Base-by-base conservation (phyloP, 1,140 invertebrate species). In the Neodiprion lecontei region DNA sequence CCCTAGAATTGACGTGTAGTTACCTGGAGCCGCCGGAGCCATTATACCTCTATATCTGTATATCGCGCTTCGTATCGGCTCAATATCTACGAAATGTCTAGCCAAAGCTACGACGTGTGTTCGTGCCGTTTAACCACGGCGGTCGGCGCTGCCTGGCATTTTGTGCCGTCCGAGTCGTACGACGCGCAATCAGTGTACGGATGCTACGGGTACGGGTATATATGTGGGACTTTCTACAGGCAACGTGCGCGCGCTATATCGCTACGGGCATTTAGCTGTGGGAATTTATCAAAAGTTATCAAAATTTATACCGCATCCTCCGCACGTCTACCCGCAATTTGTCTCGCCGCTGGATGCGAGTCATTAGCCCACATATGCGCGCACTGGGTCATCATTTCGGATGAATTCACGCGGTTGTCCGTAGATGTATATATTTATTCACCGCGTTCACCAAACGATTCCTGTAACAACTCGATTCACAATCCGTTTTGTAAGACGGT, bases 41-140 rank as follows among this genome's bases (percentile, higher is more conserved):
- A 82, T 85, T 86, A 85, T 84, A 81, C 75, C 76, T 76, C 67
- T 61, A n/a, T 82, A 82, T 84, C 78, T 76, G 70, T 74, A 78
- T 83, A 85, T 85, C 81, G 53, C 53, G 53, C n/a, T 61, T n/a
- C 78, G 78, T 83, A 84, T 83, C 82, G 79, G 76, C 70, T 78
- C 74, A 76, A 83, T 84, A 83, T 82, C 78, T 79, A 78, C 69
- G 77, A 74, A 69, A 17, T 17, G 73, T 77, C 76, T 68, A 75
- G 78, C 78, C 77, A 65, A 65, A 21, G 61, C 12, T 65, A 65
- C 61, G 12, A 65, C 61, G 61, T 65, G 17, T 65, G 17, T 65
- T 14, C 61, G 12, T 65, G 17, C 61, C 61, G 17, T 65, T 17
- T 65, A 14, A 65, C 61, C 17, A 7, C 17, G 2, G 5, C 28